Percentiles rank a stretch among this genome's conserved stretches.
These are phyloP conservation scores for Abscondita cerata DNA, from an alignment of 2,888 invertebrate genomes.

Conservation along the genomic window DNA sequence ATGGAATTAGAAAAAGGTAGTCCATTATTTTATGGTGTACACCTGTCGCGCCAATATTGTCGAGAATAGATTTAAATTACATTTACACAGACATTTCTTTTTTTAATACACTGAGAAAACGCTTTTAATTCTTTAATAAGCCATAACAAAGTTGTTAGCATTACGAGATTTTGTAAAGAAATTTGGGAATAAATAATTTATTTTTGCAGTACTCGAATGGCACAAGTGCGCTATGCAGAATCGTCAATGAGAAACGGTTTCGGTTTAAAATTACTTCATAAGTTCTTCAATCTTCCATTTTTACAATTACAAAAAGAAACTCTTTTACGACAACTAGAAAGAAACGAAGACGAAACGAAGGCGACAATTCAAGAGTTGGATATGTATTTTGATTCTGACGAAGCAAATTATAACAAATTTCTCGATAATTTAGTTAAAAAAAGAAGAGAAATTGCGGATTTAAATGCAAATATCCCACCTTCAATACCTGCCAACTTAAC, in stretches of 20 bases:
- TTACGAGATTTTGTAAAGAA: too few species aligned
- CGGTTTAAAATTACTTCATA: constrained; percentile 89
- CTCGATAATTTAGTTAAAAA: constrained; percentile 77
- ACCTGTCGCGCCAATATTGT: too few species aligned
- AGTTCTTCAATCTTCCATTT: constrained; percentile 95
- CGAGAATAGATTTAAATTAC: too few species aligned
- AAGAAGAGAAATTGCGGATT: constrained; percentile 75
- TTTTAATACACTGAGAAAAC: too few species aligned
- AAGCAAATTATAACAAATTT: constrained; percentile 77
- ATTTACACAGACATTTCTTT: too few species aligned
- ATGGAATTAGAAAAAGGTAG: too few species aligned
- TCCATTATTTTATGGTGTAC: too few species aligned
- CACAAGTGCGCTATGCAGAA: constrained; percentile 85
- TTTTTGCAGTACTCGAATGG: constrained; percentile 63
- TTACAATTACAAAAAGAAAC: constrained; percentile 87
- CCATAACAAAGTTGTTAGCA: too few species aligned
- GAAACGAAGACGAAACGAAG: constrained; percentile 82
- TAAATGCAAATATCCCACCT: constrained; percentile 62
- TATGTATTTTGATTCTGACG: constrained; percentile 77
- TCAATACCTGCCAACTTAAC: constrained; percentile 54
- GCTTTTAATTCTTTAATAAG: too few species aligned
- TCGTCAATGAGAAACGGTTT: constrained; percentile 96
- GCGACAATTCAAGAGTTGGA: constrained; percentile 78
- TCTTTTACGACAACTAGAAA: constrained; percentile 80
- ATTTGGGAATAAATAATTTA: too few species aligned